Base-by-base conservation (phyloP, 1,140 invertebrate genomes). In the Helicoverpa armigera region DNA sequence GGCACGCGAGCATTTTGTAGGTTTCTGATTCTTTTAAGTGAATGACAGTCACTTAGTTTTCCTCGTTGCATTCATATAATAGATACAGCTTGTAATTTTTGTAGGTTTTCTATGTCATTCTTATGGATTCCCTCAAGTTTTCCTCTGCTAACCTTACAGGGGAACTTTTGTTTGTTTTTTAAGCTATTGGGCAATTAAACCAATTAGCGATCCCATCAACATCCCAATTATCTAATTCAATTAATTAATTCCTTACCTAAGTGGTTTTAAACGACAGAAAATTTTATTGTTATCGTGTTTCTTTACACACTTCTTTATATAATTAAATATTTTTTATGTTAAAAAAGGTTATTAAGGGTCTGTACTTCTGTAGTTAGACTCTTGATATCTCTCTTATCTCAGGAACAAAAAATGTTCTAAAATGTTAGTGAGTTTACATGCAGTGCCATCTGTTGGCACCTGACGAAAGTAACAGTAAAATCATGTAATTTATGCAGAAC, bases 11-110 rank as follows among this genome's bases (percentile, higher is more conserved):
- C 84, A 82, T 81, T 87, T 86, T 61, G 50, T 56, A 73, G 86
- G 87, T 79, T 88, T 88, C 87, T 35, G 29, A 77, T 53, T 56
- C 75, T 77, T 67, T 77, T 53, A 67, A 65, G 23, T 77, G 50
- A 77, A 67, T 77, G 67, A 77, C 51, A 43, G 61, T 79, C 14
- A 43, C 61, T 48, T 2, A n/a, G 53, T 70, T 48, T 79, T 70
- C 78, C 56, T 73, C 29, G 13, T 61, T 73, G 69, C 78, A 80
- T 53, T 61, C 16, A 43, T 23, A 23, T 9, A 31, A 31, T 65
- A 43, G 13, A 16, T 29, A 70, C 14, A 18, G n/a, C 2, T 23
- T 72, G 43, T 11, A 12, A 18, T 12, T 50, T 67, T 67, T 50
- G 43, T 69, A 16, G n/a, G 65, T 51, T 43, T 50, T 69, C 43